Evolutionary conservation across 2,797 vertebrate species (phyloP), one percentile per base, ranked within the genome.

Genomic region (Tragopan temminckii): DNA sequence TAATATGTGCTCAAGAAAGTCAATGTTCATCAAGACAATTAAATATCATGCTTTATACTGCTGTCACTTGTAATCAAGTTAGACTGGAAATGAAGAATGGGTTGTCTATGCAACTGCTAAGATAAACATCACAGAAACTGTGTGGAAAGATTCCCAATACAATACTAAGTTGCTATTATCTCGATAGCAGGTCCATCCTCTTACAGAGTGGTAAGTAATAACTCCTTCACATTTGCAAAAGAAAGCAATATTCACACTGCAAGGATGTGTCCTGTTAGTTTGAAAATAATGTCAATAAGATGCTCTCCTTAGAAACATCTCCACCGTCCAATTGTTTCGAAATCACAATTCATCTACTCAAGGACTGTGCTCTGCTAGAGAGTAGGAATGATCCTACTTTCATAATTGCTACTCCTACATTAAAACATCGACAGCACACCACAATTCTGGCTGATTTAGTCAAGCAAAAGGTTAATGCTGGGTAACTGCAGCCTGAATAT

Each of bases 281-380:
- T 96, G 91, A 95, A 95, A 96, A 96, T 95, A 50, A 85, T 40
- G 84, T 96, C 94, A 96, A 87, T 92, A 94, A 96, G 76, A 35
- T 77, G 70, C 78, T 90, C 85, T 95, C 67, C 80, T 96, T 46
- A 77, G 94, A 97, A 91, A 69, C 45, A 43, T 75, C 80, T 71
- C 81, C 78, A 88, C 71, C 88, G 36, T 70, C 82, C 86, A 93
- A 93, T 91, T 89, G 84, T 88, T 95, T 90, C 80, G 90, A 89
- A 85, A 86, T 96, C 90, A 91, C 43, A 81, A 81, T 78, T 89
- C 88, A 94, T 96, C 95, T 96, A 78, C 80, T 95, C 88, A 83
- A 88, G 66, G 59, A 50, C 87, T 88, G 68, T 57, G 27, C 74
- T 84, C 52, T 81, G 89, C 52, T 64, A 85, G 70, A 64, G 38